Evolutionary conservation across 2,888 invertebrate genomes (phyloP).

Genomic region (Drosophila ustulata): DNA sequence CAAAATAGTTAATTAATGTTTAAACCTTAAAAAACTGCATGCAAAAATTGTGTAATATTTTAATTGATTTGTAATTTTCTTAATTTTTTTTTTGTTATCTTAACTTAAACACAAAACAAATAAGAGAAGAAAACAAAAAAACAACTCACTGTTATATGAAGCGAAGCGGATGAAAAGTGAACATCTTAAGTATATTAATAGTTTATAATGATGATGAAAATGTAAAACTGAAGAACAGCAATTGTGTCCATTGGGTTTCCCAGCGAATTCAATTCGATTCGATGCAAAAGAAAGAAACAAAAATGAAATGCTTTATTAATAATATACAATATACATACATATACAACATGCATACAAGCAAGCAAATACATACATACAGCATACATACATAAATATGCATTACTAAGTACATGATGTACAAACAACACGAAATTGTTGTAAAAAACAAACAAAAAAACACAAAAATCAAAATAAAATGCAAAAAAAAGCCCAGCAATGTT

Average conservation of each 20-base stretch:
- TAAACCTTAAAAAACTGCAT: constrained; percentile 31
- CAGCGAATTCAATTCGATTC: constrained; percentile 38
- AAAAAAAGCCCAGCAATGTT: constrained; percentile 2
- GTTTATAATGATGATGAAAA: constrained; percentile 11
- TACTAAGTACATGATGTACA: constrained; percentile 19
- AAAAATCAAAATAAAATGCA: background rate
- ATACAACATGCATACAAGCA: constrained; percentile 13
- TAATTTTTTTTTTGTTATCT: constrained; percentile 24
- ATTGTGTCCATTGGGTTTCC: constrained; percentile 30
- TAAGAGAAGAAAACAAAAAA: constrained; percentile 1
- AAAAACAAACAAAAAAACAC: constrained; percentile 16
- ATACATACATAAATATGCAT: constrained; percentile 29
- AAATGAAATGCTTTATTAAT: constrained; percentile 45
- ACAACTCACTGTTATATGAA: constrained; percentile 51
- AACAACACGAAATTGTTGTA: constrained; percentile 35
- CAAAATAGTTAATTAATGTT: constrained; percentile 69
- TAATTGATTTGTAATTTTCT: constrained; percentile 46
- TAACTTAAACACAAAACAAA: constrained; percentile 29
- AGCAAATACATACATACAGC: constrained; percentile 15
- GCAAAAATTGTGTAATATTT: constrained; percentile 38
- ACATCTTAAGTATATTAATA: constrained; percentile 15
- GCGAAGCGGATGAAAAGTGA: constrained; percentile 17
- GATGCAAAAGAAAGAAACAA: constrained; percentile 1
- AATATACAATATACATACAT: constrained; percentile 6
- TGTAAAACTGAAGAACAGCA: constrained; percentile 7